Percentiles rank a stretch among this genome's conserved stretches.
Conservation (phyloP, 2,888 invertebrate species). For the Drosophila nr. medialis region DNA sequence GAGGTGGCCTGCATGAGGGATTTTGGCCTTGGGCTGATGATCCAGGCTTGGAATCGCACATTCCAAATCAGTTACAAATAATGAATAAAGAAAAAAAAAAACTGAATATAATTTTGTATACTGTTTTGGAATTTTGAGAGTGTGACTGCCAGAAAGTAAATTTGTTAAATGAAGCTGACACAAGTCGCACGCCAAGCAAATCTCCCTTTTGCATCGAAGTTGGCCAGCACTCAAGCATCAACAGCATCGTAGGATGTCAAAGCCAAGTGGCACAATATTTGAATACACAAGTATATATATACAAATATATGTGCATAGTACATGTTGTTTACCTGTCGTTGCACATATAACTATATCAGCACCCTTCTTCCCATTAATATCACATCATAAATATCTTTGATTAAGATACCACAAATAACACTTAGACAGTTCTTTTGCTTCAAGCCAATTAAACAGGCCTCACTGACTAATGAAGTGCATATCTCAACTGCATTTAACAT, state of each 20-base stretch:
- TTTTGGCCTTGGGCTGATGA: constrained; percentile 18
- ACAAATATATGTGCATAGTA: neutral
- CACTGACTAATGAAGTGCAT: neutral
- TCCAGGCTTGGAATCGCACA: constrained; percentile 27
- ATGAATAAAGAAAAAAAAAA: neutral
- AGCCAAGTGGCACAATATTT: neutral
- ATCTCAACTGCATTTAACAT: neutral
- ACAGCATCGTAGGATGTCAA: neutral
- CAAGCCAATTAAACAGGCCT: neutral
- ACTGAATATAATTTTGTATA: constrained; percentile 25
- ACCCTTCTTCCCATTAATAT: neutral
- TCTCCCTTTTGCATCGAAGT: constrained; percentile 11
- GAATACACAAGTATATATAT: neutral
- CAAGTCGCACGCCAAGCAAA: neutral
- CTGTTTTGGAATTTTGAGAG: constrained; percentile 18
- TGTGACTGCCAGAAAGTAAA: constrained; percentile 29
- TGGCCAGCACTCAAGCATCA: constrained; percentile 19
- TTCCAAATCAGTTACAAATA: constrained; percentile 2
- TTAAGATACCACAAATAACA: neutral
- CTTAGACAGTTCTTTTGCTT: neutral
- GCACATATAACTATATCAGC: too few species aligned
- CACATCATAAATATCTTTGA: neutral
- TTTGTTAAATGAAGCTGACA: constrained; percentile 25
- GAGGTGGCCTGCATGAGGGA: constrained; percentile 49
- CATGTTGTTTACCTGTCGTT: neutral